Conservation (phyloP, 2,888 invertebrate genomes). For the Catocala fraxini region DNA sequence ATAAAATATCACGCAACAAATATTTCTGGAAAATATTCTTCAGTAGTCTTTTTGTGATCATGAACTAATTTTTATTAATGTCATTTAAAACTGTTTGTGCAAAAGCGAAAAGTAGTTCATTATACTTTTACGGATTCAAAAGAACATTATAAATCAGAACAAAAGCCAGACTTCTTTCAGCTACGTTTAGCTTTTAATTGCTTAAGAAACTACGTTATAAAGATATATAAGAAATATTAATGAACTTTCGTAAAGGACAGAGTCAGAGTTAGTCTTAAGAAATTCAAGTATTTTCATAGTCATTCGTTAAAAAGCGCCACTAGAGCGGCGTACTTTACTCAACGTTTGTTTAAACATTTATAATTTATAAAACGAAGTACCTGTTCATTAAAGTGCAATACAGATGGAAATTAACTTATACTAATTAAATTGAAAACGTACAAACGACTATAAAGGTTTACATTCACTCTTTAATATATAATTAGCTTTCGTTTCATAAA, state of each 20-base stretch:
- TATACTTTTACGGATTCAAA: too few relatives aligned
- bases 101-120: too few relatives aligned
- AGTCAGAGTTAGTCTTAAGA: conserved; percentile 10
- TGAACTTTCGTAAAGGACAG: conserved; percentile 24
- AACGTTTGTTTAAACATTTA: neutral
- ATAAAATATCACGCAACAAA: too few relatives aligned
- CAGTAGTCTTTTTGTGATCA: too few relatives aligned
- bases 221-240: conserved; percentile 30
- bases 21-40: too few relatives aligned
- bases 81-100: too few relatives aligned
- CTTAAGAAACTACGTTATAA: conserved; percentile 25
- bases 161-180: conserved; percentile 23
- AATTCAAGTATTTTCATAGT: conserved; percentile 5
- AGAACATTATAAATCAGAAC: conserved; percentile 17
- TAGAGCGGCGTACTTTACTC: neutral
- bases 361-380: neutral
- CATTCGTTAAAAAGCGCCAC: conserved; percentile 1
- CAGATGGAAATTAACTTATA: neutral
- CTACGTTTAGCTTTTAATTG: conserved; percentile 31
- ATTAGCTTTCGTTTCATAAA: too few relatives aligned
- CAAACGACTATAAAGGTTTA: too few relatives aligned
- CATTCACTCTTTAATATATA: too few relatives aligned
- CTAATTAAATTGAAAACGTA: too few relatives aligned
- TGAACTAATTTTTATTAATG: too few relatives aligned
- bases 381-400: neutral